A percentile compares a stretch with the other conserved stretches of the same genome.
Conservation (phyloP, 2,888 invertebrate genomes). For the Diplazon laetatorius region DNA sequence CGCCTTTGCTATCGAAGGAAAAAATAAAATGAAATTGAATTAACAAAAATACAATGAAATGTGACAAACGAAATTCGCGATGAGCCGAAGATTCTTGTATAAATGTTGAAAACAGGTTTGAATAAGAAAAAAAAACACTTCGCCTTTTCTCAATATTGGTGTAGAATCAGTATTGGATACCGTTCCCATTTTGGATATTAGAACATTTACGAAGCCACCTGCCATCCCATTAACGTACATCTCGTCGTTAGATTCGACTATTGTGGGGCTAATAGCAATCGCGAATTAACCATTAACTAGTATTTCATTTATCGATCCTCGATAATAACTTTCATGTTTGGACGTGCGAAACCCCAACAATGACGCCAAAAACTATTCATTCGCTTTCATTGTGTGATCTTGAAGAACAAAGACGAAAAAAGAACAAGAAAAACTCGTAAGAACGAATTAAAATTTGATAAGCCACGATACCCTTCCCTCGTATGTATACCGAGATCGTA, state of each 20-base stretch:
- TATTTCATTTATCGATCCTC: slow-evolving; percentile 11
- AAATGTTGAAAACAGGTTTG: slow-evolving; percentile 19
- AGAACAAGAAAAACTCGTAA: slow-evolving; percentile 35
- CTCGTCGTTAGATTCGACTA: slow-evolving; percentile 23
- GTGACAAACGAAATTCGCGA: slow-evolving; percentile 13
- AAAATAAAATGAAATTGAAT: slow-evolving; percentile 15
- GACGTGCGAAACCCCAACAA: slow-evolving; percentile 12
- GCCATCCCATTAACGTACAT: slow-evolving; percentile 1
- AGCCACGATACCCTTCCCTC: slow-evolving; percentile 18
- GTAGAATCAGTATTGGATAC: slow-evolving; percentile 45
- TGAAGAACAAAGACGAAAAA: not conserved
- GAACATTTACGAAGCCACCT: slow-evolving; percentile 1
- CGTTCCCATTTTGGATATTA: slow-evolving; percentile 23
- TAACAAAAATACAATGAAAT: slow-evolving; percentile 11
- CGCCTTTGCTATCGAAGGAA: slow-evolving; percentile 39
- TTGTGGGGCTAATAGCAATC: slow-evolving; percentile 23
- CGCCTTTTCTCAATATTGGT: slow-evolving; percentile 50
- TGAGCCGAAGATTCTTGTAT: slow-evolving; percentile 24
- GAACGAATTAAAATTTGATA: slow-evolving; percentile 41
- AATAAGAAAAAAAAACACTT: not conserved
- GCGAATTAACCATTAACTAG: slow-evolving; percentile 22
- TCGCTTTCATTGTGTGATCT: slow-evolving; percentile 43
- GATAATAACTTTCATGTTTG: not conserved
- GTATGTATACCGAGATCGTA: slow-evolving; percentile 54
- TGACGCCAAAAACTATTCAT: slow-evolving; percentile 41